A percentile compares a stretch with the other conserved stretches of the same genome.
Evolutionary conservation across 35 echinoderm and acorn worm species (phyloP).

Genomic region (Eucidaris tribuloides): DNA sequence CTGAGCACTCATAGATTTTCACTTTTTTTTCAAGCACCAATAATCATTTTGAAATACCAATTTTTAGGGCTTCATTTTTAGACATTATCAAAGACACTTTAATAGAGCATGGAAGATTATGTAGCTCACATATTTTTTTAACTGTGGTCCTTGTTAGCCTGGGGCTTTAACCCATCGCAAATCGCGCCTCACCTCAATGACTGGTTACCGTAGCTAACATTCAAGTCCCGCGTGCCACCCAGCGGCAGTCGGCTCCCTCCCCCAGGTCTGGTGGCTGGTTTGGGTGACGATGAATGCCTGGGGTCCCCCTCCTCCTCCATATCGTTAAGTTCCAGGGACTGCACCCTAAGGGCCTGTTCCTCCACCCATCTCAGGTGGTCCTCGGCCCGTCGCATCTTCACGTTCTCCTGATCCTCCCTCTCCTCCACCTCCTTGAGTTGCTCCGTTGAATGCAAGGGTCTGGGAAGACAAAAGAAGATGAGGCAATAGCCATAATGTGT

Average conservation of each 20-base stretch:
- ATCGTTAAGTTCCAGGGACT: conserved; percentile 15
- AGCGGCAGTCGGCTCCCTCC: background rate
- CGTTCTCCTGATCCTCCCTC: background rate
- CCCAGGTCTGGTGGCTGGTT: conserved; percentile 2
- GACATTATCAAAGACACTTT: too few species aligned
- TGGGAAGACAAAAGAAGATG: too few species aligned
- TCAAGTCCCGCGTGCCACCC: background rate
- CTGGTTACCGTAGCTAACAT: conserved; percentile 7
- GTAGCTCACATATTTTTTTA: too few species aligned
- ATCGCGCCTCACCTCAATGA: background rate
- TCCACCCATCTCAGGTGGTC: conserved; percentile 78
- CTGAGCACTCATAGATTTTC: too few species aligned
- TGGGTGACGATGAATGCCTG: background rate
- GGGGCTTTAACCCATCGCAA: background rate
- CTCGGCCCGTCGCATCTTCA: background rate
- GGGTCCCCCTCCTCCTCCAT: conserved; percentile 53
- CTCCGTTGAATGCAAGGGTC: conserved; percentile 15
- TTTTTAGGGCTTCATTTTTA: too few species aligned
- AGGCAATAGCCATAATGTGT: too few species aligned
- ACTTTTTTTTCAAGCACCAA: too few species aligned
- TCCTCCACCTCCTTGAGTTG: conserved; percentile 4
- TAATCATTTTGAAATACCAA: too few species aligned
- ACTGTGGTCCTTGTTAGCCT: too few species aligned
- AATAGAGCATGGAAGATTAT: too few species aligned
- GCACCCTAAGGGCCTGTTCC: conserved; percentile 56